Conservation (phyloP, 2,888 invertebrate species). For the Macropis europaea region DNA sequence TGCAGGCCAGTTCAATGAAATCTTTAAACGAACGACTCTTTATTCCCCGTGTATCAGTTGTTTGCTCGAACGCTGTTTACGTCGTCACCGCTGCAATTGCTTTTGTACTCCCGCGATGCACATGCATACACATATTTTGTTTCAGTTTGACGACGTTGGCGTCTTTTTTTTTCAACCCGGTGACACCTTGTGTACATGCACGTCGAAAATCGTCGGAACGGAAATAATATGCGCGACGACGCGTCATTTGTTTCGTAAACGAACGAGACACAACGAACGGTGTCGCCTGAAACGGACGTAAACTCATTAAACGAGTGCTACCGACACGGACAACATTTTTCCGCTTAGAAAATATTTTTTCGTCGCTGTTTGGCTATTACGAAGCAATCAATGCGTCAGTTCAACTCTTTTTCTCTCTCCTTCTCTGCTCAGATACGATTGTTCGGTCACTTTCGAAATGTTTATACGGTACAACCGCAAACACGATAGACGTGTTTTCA, state of each 20-base stretch:
- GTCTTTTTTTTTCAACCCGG: background rate
- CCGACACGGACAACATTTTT: conserved; percentile 23
- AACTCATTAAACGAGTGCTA: conserved; percentile 35
- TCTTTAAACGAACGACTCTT: conserved; percentile 70
- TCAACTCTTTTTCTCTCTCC: background rate
- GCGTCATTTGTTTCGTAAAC: conserved; percentile 35
- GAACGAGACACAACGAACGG: conserved; percentile 4
- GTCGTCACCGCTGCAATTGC: conserved; percentile 55
- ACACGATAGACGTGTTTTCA: too few relatives aligned
- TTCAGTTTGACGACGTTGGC: background rate
- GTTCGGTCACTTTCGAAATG: conserved; percentile 15
- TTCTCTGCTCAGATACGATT: conserved; percentile 10
- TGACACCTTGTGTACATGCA: conserved; percentile 30
- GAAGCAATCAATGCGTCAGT: conserved; percentile 32
- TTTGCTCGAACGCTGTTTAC: conserved; percentile 75
- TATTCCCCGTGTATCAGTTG: conserved; percentile 73
- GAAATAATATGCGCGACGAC: conserved; percentile 15
- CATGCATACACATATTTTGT: conserved; percentile 7
- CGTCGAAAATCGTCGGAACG: conserved; percentile 23
- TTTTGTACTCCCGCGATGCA: conserved; percentile 38
- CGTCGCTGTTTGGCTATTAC: conserved; percentile 47
- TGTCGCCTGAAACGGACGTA: background rate
- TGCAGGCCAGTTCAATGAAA: conserved; percentile 73
- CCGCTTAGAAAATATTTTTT: conserved; percentile 28
- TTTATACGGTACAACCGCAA: conserved; percentile 24